phyloP scores from a whole-genome alignment of 2,113 vertebrate genomes.

The Notiomystis cincta region DNA sequence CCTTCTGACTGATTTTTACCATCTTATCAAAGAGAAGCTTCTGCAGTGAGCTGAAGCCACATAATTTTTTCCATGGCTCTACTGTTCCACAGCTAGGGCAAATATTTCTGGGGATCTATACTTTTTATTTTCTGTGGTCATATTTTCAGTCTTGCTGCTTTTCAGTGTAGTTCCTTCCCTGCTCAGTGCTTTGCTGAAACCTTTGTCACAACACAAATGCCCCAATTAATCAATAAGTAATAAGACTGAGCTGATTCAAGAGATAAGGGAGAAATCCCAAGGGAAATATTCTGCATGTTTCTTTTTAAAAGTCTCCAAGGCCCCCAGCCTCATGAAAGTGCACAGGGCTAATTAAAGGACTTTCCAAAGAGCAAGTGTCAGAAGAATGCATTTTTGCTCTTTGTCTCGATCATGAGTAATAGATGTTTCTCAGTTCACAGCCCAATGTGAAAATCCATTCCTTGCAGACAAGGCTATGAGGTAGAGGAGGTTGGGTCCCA shows the following conservation, averaged over 20 bases:
- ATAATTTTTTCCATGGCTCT: not conserved
- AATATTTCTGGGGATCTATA: not conserved
- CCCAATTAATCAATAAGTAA: not conserved
- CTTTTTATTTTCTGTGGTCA: not conserved
- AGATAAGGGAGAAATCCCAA: not conserved
- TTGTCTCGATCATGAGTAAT: not conserved
- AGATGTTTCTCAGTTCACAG: not conserved
- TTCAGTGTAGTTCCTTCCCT: not conserved
- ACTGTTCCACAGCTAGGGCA: not conserved
- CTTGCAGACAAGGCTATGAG: not conserved
- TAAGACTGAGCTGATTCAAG: not conserved
- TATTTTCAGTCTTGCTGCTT: constrained; percentile 16
- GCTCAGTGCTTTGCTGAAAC: not conserved
- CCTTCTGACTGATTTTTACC: not conserved
- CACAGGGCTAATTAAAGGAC: not conserved
- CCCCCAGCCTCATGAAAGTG: not conserved
- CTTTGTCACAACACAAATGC: not conserved
- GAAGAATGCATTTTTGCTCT: not conserved
- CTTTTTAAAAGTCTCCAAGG: not conserved
- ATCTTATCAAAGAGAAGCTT: not conserved
- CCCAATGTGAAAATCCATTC: not conserved
- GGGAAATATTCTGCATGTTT: not conserved
- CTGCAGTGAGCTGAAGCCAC: not conserved
- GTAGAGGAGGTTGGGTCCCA: not conserved
- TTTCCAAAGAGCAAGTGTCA: not conserved